Evolutionary conservation across 2,113 vertebrate genomes (phyloP).

Genomic region (Melanostigma gelatinosum): DNA sequence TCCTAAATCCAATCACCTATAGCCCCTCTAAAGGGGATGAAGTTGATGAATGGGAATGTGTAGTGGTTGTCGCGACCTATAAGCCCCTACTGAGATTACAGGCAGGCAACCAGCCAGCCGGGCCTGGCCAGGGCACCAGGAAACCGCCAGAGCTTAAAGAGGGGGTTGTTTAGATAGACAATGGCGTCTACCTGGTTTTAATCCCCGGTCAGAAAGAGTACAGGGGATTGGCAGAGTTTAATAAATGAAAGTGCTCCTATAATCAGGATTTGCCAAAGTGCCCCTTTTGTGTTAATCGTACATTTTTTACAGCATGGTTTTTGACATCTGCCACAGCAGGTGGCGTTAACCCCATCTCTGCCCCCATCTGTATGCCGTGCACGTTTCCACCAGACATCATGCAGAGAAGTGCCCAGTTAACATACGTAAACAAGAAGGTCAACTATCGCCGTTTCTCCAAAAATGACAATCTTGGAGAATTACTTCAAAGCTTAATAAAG

Average conservation of each 20-base stretch:
- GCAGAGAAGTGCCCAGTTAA: not conserved
- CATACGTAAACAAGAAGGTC: not conserved
- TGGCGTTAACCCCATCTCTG: slow-evolving; percentile 63
- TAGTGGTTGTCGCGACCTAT: slow-evolving; percentile 73
- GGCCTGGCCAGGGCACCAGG: slow-evolving; percentile 54
- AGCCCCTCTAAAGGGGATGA: slow-evolving; percentile 70
- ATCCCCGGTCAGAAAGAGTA: slow-evolving; percentile 75
- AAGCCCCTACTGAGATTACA: slow-evolving; percentile 74
- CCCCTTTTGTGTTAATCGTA: slow-evolving; percentile 86
- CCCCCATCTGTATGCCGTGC: slow-evolving; percentile 36
- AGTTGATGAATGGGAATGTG: slow-evolving; percentile 76
- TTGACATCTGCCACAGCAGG: slow-evolving; percentile 83
- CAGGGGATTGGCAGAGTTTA: slow-evolving; percentile 82
- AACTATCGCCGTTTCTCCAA: not conserved
- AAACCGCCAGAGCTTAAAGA: slow-evolving; percentile 70
- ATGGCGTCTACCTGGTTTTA: slow-evolving; percentile 86
- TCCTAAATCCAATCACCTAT: slow-evolving; percentile 82
- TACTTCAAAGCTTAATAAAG: not conserved
- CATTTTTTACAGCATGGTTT: slow-evolving; percentile 85
- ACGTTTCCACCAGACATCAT: not conserved
- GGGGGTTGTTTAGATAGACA: slow-evolving; percentile 84
- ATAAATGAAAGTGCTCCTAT: slow-evolving; percentile 87
- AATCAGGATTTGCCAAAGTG: slow-evolving; percentile 87
- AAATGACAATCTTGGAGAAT: not conserved
- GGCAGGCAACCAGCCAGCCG: slow-evolving; percentile 52